Conservation (phyloP, 2,888 invertebrate genomes). For the Drosophila tanythrix region DNA sequence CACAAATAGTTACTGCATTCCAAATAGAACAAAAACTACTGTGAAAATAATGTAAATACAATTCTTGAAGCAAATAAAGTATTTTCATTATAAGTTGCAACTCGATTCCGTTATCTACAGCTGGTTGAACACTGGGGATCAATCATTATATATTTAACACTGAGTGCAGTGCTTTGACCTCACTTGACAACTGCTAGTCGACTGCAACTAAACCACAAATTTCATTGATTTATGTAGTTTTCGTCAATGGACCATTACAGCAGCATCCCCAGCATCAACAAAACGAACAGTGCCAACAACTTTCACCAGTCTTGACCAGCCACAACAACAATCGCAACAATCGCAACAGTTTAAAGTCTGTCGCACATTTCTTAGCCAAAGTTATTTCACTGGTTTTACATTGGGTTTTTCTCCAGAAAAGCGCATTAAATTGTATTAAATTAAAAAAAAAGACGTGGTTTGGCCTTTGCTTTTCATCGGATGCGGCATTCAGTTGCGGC, state of each 20-base stretch:
- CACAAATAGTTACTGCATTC: too few relatives aligned
- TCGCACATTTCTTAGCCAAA: slow-evolving; percentile 47
- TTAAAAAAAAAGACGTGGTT: slow-evolving; percentile 35
- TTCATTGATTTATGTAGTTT: slow-evolving; percentile 61
- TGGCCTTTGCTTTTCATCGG: slow-evolving; percentile 31
- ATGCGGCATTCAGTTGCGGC: slow-evolving; percentile 6
- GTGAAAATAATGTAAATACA: not conserved
- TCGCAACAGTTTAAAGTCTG: slow-evolving; percentile 40
- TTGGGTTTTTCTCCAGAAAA: slow-evolving; percentile 32
- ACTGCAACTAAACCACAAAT: slow-evolving; percentile 38
- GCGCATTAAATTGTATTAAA: slow-evolving; percentile 33
- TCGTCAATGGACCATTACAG: slow-evolving; percentile 55
- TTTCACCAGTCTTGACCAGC: slow-evolving; percentile 53
- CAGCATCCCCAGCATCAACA: slow-evolving; percentile 9
- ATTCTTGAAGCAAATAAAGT: not conserved
- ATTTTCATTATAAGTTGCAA: not conserved
- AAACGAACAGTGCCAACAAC: slow-evolving; percentile 55
- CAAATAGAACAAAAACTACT: not conserved
- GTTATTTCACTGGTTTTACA: slow-evolving; percentile 52
- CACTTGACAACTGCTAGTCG: slow-evolving; percentile 9
- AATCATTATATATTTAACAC: slow-evolving; percentile 8
- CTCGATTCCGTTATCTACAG: not conserved
- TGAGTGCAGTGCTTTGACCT: slow-evolving; percentile 21
- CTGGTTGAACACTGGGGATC: not conserved
- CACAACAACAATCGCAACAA: slow-evolving; percentile 32